Percentiles rank a stretch among this genome's conserved stretches.
These are phyloP conservation scores for Anthoptus insignis DNA, from an alignment of 2,888 invertebrate genomes.

Conservation along the genomic window DNA sequence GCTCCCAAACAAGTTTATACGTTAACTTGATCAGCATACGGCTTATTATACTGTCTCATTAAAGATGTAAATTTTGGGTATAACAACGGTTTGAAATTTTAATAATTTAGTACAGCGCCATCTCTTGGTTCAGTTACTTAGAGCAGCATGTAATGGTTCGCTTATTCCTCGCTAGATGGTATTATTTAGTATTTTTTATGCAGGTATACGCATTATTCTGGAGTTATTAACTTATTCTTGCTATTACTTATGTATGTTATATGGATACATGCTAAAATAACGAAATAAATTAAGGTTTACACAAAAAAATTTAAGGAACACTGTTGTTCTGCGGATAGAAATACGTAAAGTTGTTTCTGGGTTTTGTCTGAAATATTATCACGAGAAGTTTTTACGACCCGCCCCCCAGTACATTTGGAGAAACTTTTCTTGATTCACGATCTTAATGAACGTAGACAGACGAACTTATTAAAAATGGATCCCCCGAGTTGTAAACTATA, in stretches of 20 bases:
- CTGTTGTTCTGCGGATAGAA: too few relatives aligned
- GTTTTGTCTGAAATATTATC: too few relatives aligned
- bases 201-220: too few relatives aligned
- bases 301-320: too few relatives aligned
- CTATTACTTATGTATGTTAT: too few relatives aligned
- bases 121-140: neutral
- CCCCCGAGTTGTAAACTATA: slow-evolving; percentile 55
- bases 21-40: slow-evolving; percentile 51
- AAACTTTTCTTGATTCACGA: slow-evolving; percentile 26
- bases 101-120: slow-evolving; percentile 8
- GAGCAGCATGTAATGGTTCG: neutral
- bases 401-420: slow-evolving; percentile 7
- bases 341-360: too few relatives aligned
- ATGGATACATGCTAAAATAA: too few relatives aligned
- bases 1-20: slow-evolving; percentile 52
- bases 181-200: too few relatives aligned
- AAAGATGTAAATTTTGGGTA: neutral
- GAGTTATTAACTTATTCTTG: too few relatives aligned
- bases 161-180: slow-evolving; percentile 4
- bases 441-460: slow-evolving; percentile 42
- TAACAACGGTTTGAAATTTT: neutral
- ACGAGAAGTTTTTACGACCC: too few relatives aligned
- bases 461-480: slow-evolving; percentile 57
- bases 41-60: slow-evolving; percentile 44
- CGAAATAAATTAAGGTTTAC: too few relatives aligned